Base-by-base conservation (phyloP, 2,888 invertebrate genomes). In the Lumbricus terrestris region DNA sequence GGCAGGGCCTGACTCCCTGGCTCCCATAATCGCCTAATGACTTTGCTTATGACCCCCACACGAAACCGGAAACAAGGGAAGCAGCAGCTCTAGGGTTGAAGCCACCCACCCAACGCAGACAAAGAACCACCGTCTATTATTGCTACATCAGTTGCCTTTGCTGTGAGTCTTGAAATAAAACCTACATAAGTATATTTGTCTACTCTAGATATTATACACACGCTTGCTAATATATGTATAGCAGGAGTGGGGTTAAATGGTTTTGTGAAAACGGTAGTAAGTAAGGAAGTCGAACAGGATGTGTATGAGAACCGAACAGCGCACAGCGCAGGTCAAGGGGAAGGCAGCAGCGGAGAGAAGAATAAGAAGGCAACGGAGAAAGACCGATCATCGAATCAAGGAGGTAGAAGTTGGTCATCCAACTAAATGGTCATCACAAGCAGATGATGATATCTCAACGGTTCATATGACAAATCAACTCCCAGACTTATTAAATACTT, bases 1-100 rank as follows among this genome's bases (percentile, higher is more conserved):
- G n/a, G n/a, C n/a, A n/a, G n/a, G 69, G 69, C 69, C 69, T 69
- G n/a, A 69, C 69, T 69, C 69, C 69, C 69, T 69, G 69, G 69
- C n/a, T 69, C n/a, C 69, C 69, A 69, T 69, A 29, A 8, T 69
- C 0, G 69, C 69, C 69, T 69, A 11, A 11, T 69, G 69, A 13
- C 69, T 69, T 69, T 11, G 69, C 69, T 69, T 29, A n/a, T 69
- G 69, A n/a, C 69, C 69, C 40, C 69, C 69, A 69, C 69, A 69
- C 69, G 69, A 69, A 69, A 69, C 69, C 69, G 69, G 69, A 69
- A 69, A n/a, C 69, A 69, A n/a, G n/a, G n/a, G 69, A 69, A 69
- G n/a, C 69, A n/a, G 6, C n/a, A 69, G 69, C 54, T n/a, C n/a
- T n/a, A 3, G 4, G 2, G 47, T 47, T 47, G 0, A n/a, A 69